Evolutionary conservation across 2,888 invertebrate genomes (phyloP).

Genomic region (Dilophus febrilis): DNA sequence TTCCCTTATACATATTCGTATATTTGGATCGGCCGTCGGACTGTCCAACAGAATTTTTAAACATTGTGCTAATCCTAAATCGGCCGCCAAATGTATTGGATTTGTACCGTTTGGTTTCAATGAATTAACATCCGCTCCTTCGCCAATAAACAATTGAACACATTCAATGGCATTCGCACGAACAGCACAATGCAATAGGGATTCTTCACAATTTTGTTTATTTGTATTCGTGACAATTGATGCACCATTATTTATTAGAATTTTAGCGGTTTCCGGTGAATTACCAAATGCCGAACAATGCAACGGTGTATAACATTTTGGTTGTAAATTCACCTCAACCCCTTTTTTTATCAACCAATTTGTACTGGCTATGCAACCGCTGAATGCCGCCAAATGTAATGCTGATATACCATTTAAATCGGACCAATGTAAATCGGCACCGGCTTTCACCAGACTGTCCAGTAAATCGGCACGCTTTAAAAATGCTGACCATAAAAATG

Average conservation of each 20-base stretch:
- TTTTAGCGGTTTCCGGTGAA: conserved; percentile 59
- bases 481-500: conserved; percentile 58
- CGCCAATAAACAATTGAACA: conserved; percentile 52
- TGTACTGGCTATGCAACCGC: conserved; percentile 55
- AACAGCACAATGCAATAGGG: conserved; percentile 69
- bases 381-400: conserved; percentile 60
- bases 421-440: conserved; percentile 51
- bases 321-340: conserved; percentile 48
- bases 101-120: conserved; percentile 61
- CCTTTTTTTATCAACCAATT: conserved; percentile 50
- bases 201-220: conserved; percentile 52
- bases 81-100: conserved; percentile 65
- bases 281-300: conserved; percentile 85
- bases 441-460: conserved; percentile 42
- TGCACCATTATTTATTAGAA: conserved; percentile 56
- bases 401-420: conserved; percentile 60
- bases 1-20: conserved; percentile 47
- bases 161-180: conserved; percentile 71
- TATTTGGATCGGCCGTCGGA: conserved; percentile 52
- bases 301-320: conserved; percentile 60
- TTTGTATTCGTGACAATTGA: conserved; percentile 49
- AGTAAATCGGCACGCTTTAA: conserved; percentile 50
- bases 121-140: conserved; percentile 59
- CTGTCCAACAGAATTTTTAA: conserved; percentile 57
- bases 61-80: conserved; percentile 59